Evolutionary conservation across 2,797 vertebrate species (phyloP), one percentile per base, ranked within the genome.

Genomic region (Smutsia gigantea): DNA sequence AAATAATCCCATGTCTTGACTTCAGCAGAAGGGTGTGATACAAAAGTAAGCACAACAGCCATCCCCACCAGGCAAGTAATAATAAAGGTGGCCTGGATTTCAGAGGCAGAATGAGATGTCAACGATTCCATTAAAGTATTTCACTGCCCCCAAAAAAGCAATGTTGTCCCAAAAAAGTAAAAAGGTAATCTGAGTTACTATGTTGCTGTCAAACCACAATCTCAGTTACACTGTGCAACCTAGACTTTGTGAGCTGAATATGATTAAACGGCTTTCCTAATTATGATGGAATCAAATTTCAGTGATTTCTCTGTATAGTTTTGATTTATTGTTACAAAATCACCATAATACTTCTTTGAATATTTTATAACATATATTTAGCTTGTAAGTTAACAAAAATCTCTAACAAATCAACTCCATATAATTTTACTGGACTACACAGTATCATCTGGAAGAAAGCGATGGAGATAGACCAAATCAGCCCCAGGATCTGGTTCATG

Each of bases 361-460:
- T 90, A n/a, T 66, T 92, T 90, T 92, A 23, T 51, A 97, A 55
- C 51, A 92, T 27, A 88, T 81, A 93, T 78, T 87, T 95, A 88
- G 34, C n/a, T 77, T 82, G 39, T 57, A 66, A 93, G 46, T 84
- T 94, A 91, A 92, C 55, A 72, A 81, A 46, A 91, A 79, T 57
- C 42, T 69, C 42, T 69, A 78, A 79, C 51, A 92, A 90, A 78
- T 61, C n/a, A 63, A 92, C 1, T 19, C 25, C 17, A 78, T 61
- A 78, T 61, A 81, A 87, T 72, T 88, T 90, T 77, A 88, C 34
- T 92, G 72, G 31, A 49, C 27, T 88, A 37, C 6, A 39, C 57
- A 81, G 57, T 87, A 66, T 23, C 64, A 17, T 90, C 34, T 63
- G 31, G 68, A 85, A 51, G 11, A 72, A 69, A 74, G 27, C 46